Evolutionary conservation across 2,888 invertebrate species (phyloP).

Genomic region (Drosophila eohydei): DNA sequence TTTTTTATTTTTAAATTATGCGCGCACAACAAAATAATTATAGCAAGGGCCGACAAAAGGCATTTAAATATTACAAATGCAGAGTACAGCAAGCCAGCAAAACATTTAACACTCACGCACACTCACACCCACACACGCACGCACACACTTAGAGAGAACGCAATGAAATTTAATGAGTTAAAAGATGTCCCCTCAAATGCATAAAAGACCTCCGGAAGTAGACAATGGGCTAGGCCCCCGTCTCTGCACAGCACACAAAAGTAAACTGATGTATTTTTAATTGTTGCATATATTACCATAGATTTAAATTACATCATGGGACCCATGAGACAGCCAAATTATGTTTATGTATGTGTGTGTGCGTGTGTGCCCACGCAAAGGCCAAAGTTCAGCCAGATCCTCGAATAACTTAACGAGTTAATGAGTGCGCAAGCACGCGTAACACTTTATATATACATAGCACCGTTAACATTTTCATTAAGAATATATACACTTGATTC

Average conservation of each 20-base stretch:
- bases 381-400: constrained; percentile 33
- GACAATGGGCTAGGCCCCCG: constrained; percentile 4
- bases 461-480: constrained; percentile 2
- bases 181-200: constrained; percentile 52
- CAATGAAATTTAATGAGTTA: constrained; percentile 72
- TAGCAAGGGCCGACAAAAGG: constrained; percentile 26
- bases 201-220: constrained; percentile 20
- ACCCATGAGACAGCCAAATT: constrained; percentile 18
- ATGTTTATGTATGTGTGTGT: not conserved
- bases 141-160: constrained; percentile 11
- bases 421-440: constrained; percentile 13
- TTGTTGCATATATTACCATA: constrained; percentile 78
- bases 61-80: constrained; percentile 43
- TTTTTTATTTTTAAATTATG: constrained; percentile 58
- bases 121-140: not conserved
- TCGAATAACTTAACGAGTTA: constrained; percentile 22
- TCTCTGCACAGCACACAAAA: constrained; percentile 28
- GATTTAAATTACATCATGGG: constrained; percentile 64
- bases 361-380: constrained; percentile 12
- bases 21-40: constrained; percentile 49
- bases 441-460: not conserved
- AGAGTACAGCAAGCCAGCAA: constrained; percentile 29
- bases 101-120: constrained; percentile 20
- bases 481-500: not conserved
- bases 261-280: constrained; percentile 74